Conservation (phyloP, 2,797 vertebrate species). For the Cryptoblepharus egeriae region DNA sequence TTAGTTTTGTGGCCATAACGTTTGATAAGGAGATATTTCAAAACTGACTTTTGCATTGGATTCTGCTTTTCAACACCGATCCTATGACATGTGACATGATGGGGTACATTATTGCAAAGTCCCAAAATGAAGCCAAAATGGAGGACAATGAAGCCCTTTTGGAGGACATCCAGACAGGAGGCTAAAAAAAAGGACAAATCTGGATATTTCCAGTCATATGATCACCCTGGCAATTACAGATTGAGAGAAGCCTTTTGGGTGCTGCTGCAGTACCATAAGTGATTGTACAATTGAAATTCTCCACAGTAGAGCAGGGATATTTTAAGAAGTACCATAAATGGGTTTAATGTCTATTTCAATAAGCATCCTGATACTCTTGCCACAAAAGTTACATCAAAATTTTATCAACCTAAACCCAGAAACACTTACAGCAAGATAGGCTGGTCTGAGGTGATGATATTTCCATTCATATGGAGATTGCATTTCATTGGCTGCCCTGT, state of each 20-base stretch:
- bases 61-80: no score
- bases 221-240: neutral
- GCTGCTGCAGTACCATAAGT: neutral
- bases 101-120: no score
- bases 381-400: neutral
- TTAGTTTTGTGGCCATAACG: no score
- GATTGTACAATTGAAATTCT: constrained; percentile 17
- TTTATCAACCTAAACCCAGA: neutral
- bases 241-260: neutral
- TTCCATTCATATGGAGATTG: constrained; percentile 97
- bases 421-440: constrained; percentile 94
- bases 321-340: neutral
- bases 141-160: no score
- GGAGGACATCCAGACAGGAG: no score
- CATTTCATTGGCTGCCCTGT: constrained; percentile 98
- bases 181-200: no score
- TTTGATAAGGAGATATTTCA: no score
- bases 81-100: no score
- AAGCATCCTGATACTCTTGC: neutral
- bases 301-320: neutral
- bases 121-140: no score
- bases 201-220: no score
- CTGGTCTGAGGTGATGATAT: constrained; percentile 97
- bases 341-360: neutral
- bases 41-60: no score